Evolutionary conservation across 2,113 vertebrate species (phyloP).

Genomic region (Stomatorhinus ivindoensis): DNA sequence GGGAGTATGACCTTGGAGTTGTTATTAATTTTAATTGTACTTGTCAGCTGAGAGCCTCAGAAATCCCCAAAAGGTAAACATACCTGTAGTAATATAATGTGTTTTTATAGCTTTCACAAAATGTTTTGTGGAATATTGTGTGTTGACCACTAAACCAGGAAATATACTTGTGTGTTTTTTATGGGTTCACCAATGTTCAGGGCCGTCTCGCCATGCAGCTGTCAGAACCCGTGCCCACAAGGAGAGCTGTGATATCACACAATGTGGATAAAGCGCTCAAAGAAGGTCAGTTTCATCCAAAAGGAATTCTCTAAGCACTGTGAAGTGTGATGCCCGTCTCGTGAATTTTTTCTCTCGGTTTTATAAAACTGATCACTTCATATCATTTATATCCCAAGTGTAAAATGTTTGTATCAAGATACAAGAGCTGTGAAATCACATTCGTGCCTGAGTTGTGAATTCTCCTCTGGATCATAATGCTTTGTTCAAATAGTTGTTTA

Average conservation of each 20-base stretch:
- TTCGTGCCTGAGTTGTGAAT: not conserved
- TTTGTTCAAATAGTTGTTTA: not conserved
- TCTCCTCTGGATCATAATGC: not conserved
- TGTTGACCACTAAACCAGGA: not conserved
- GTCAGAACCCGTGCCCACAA: conserved; percentile 67
- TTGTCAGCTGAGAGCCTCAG: not conserved
- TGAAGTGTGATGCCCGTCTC: not conserved
- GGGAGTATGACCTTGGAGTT: not conserved
- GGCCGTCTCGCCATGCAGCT: conserved; percentile 57
- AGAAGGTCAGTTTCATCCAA: conserved; percentile 71
- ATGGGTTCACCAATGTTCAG: conserved; percentile 56
- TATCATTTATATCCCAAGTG: not conserved
- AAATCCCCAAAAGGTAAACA: not conserved
- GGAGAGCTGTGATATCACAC: conserved; percentile 90
- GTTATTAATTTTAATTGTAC: not conserved
- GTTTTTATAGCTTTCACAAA: not conserved
- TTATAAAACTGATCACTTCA: not conserved
- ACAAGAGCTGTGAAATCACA: not conserved
- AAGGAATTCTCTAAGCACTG: not conserved
- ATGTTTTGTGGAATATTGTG: no score
- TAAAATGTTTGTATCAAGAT: not conserved
- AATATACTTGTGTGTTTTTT: not conserved
- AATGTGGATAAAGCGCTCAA: conserved; percentile 92
- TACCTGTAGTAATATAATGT: not conserved
- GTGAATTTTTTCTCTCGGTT: not conserved